These are phyloP conservation scores for Campylorhamphus procurvoides DNA, from an alignment of 2,113 vertebrate genomes.

Conservation along the genomic window DNA sequence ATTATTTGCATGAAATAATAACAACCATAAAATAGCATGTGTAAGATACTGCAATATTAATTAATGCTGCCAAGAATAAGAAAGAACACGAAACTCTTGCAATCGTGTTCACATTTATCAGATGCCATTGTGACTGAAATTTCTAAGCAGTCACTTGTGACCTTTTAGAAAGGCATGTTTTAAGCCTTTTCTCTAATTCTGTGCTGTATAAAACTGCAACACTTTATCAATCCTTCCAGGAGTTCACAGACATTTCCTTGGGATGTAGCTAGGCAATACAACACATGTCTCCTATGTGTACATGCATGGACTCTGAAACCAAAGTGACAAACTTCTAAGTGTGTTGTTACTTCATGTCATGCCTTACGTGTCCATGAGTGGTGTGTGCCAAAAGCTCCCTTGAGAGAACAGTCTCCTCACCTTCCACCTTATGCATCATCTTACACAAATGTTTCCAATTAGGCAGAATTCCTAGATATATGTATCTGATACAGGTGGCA, in stretches of 20 bases:
- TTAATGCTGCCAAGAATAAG: neutral
- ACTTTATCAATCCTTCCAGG: neutral
- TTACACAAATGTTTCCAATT: neutral
- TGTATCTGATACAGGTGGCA: neutral
- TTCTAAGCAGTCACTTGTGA: neutral
- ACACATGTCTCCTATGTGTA: neutral
- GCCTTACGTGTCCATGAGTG: accelerated
- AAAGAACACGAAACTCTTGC: neutral
- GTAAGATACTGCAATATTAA: neutral
- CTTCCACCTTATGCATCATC: neutral
- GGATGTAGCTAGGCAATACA: neutral
- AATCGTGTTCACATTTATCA: neutral
- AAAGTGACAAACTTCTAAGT: neutral
- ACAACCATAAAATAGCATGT: neutral
- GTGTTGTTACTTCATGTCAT: neutral
- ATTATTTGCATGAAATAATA: neutral
- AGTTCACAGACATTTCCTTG: neutral
- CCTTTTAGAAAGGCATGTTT: neutral
- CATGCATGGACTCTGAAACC: neutral
- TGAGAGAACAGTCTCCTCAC: neutral
- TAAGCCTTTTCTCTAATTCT: neutral
- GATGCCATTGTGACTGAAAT: neutral
- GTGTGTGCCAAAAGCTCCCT: neutral
- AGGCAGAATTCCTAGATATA: neutral
- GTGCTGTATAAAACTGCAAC: neutral